These are phyloP conservation scores for Panzeria rudis DNA, from an alignment of 2,888 invertebrate species.

Conservation along the genomic window DNA sequence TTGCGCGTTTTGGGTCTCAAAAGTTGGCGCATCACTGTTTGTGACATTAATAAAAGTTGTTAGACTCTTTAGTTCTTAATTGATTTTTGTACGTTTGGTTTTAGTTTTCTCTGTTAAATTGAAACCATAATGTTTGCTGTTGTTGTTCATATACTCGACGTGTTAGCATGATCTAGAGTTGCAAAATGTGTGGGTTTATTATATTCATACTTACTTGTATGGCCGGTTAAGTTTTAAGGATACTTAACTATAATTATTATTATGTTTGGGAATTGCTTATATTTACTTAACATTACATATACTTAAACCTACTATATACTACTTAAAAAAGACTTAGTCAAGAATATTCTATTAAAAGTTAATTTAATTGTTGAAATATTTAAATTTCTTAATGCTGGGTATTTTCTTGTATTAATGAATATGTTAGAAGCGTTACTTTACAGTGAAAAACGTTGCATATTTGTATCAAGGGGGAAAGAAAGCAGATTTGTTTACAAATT, in stretches of 20 bases:
- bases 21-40: no score
- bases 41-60: conserved; percentile 23
- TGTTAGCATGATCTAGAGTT: background rate
- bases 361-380: conserved; percentile 9
- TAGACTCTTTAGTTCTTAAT: conserved; percentile 56
- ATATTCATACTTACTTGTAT: conserved; percentile 11
- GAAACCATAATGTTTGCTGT: conserved; percentile 4
- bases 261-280: conserved; percentile 21
- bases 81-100: conserved; percentile 39
- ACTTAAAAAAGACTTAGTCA: background rate
- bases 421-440: background rate
- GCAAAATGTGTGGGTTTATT: background rate
- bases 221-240: conserved; percentile 38
- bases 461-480: no score
- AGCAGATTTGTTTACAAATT: no score
- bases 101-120: conserved; percentile 5
- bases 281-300: background rate
- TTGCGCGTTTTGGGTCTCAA: no score
- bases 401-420: background rate
- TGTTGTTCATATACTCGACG: background rate
- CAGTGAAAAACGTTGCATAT: background rate
- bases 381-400: background rate
- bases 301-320: background rate
- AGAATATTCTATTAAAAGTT: background rate
- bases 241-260: conserved; percentile 51